phyloP scores from a whole-genome alignment of 2,888 invertebrate genomes.

The Abscondita cerata region DNA sequence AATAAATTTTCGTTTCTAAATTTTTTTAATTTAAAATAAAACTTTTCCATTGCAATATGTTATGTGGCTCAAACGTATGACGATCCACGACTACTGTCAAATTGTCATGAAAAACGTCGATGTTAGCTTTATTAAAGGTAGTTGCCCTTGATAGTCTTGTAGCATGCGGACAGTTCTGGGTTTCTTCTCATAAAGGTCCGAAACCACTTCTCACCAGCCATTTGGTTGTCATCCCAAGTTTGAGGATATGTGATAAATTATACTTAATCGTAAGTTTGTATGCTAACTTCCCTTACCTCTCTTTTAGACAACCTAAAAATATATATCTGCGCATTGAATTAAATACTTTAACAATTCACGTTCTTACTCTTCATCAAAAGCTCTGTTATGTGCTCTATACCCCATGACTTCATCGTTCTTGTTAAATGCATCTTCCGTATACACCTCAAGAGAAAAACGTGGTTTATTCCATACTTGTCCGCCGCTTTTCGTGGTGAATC shows the following conservation, averaged over 20 bases:
- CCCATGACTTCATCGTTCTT: background rate
- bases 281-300: too few species aligned
- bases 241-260: too few species aligned
- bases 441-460: background rate
- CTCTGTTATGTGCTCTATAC: background rate
- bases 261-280: too few species aligned
- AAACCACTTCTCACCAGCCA: background rate
- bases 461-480: background rate
- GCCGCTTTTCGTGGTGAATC: background rate
- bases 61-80: background rate
- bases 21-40: too few species aligned
- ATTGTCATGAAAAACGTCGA: too few species aligned
- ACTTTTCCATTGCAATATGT: too few species aligned
- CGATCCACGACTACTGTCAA: too few species aligned
- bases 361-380: background rate
- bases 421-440: background rate
- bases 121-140: too few species aligned
- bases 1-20: too few species aligned
- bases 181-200: background rate
- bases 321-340: background rate
- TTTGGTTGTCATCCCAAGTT: too few species aligned
- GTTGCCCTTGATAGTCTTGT: too few species aligned
- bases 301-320: background rate
- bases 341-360: background rate
- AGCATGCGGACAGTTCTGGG: background rate